Conservation (phyloP, 92 coral and sea anemone species). For the Metridium senile region DNA sequence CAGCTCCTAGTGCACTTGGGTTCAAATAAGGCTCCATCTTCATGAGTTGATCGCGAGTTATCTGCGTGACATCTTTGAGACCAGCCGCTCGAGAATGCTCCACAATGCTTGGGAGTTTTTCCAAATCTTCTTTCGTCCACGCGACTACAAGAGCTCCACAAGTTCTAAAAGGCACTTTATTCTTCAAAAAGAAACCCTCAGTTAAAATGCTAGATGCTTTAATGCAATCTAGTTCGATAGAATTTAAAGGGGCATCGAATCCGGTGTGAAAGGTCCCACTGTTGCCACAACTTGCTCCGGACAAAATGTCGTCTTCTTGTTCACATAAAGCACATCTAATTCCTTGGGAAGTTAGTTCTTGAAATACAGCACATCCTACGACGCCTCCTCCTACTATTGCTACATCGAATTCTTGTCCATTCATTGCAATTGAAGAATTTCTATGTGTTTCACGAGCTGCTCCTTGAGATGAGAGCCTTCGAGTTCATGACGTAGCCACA, state of each 20-base stretch:
- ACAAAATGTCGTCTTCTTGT: slow-evolving; percentile 44
- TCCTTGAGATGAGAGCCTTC: not conserved
- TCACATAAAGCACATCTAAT: slow-evolving; percentile 70
- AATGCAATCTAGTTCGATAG: slow-evolving; percentile 61
- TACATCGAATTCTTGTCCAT: slow-evolving; percentile 34
- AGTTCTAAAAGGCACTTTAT: slow-evolving; percentile 53
- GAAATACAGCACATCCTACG: slow-evolving; percentile 71
- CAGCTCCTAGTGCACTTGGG: slow-evolving; percentile 69
- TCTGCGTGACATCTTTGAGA: slow-evolving; percentile 45
- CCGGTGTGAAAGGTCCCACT: slow-evolving; percentile 85
- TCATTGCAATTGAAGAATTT: slow-evolving; percentile 26
- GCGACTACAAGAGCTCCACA: slow-evolving; percentile 75
- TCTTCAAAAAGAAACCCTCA: slow-evolving; percentile 51
- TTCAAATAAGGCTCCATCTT: slow-evolving; percentile 59
- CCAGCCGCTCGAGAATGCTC: slow-evolving; percentile 48
- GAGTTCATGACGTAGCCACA: too few species aligned
- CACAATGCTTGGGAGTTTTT: slow-evolving; percentile 55
- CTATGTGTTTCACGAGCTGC: not conserved
- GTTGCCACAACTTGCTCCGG: slow-evolving; percentile 79
- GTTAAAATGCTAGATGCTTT: slow-evolving; percentile 45
- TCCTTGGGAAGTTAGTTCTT: slow-evolving; percentile 63
- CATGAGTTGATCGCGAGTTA: slow-evolving; percentile 48
- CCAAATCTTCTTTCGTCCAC: slow-evolving; percentile 62
- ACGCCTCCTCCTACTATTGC: slow-evolving; percentile 81
- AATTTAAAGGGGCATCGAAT: slow-evolving; percentile 70